Conservation (phyloP, 2,113 vertebrate species). For the Microcebus lehilahytsara region DNA sequence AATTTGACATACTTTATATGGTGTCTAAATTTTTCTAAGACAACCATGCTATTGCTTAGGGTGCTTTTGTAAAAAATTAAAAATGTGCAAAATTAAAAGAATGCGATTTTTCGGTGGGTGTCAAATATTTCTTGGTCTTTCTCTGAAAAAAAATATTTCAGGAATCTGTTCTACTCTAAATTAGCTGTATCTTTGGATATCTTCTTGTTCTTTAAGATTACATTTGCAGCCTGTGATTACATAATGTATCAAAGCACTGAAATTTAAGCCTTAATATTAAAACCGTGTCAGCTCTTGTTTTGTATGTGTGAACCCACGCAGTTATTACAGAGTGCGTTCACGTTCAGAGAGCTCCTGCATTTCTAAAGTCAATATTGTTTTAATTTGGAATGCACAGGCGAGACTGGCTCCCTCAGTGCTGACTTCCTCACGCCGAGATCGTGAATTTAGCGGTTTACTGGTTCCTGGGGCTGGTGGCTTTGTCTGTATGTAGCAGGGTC, state of each 20-base stretch:
- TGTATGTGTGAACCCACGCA: not conserved
- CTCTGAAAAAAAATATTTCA: not conserved
- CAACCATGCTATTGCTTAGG: not conserved
- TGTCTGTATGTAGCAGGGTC: not conserved
- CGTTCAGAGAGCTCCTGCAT: not conserved
- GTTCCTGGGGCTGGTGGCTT: not conserved
- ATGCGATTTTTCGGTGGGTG: not conserved
- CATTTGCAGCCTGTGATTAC: not conserved
- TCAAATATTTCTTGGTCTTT: not conserved
- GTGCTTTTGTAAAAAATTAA: not conserved
- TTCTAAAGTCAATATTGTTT: not conserved
- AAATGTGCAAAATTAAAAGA: constrained; percentile 21
- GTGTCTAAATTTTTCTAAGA: not conserved
- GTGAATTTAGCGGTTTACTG: not conserved
- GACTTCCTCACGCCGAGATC: not conserved
- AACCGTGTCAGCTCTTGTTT: not conserved
- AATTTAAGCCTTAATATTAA: not conserved
- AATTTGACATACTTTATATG: not conserved
- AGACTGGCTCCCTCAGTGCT: not conserved
- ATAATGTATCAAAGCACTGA: not conserved
- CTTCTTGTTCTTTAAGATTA: not conserved
- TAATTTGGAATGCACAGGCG: not conserved
- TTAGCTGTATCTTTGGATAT: not conserved
- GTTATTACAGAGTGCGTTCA: not conserved
- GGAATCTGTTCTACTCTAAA: not conserved